phyloP scores from a whole-genome alignment of 2,888 invertebrate genomes.

The Parnassius apollo region DNA sequence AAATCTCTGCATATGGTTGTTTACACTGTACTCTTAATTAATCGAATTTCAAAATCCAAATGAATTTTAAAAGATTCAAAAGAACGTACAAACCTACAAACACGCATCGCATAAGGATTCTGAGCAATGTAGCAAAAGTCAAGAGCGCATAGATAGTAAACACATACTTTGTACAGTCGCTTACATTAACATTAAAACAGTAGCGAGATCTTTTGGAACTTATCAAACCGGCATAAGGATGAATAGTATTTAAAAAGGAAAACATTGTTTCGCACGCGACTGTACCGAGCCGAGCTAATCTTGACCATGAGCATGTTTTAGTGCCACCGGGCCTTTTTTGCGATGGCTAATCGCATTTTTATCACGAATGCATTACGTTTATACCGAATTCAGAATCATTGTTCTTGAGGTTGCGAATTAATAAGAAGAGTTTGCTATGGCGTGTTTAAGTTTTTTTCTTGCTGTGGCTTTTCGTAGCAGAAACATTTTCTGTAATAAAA shows the following conservation, averaged over 20 bases:
- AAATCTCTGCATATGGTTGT: too few relatives aligned
- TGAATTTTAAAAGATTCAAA: not conserved
- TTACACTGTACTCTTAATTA: not conserved
- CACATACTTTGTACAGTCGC: not conserved
- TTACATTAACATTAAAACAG: too few relatives aligned
- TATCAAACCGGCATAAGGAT: too few relatives aligned
- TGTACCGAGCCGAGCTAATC: constrained; percentile 4
- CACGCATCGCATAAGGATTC: not conserved
- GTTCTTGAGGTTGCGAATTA: constrained; percentile 14
- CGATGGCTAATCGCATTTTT: constrained; percentile 25
- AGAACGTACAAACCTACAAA: not conserved
- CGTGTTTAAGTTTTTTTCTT: constrained; percentile 8
- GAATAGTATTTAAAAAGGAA: too few relatives aligned
- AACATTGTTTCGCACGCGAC: constrained; percentile 16
- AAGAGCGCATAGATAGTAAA: not conserved
- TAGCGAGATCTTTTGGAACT: too few relatives aligned
- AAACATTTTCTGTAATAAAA: constrained; percentile 12
- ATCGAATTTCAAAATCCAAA: not conserved
- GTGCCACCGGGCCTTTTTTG: constrained; percentile 11
- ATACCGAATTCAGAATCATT: constrained; percentile 22
- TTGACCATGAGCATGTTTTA: constrained; percentile 8
- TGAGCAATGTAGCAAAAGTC: not conserved
- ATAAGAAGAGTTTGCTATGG: constrained; percentile 6
- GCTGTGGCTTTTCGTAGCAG: constrained; percentile 19
- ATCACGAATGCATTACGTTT: constrained; percentile 25